A percentile compares a stretch with the other conserved stretches of the same genome.
These are phyloP conservation scores for Pristionchus exspectatus DNA, from an alignment of 2,888 invertebrate species.

Conservation along the genomic window DNA sequence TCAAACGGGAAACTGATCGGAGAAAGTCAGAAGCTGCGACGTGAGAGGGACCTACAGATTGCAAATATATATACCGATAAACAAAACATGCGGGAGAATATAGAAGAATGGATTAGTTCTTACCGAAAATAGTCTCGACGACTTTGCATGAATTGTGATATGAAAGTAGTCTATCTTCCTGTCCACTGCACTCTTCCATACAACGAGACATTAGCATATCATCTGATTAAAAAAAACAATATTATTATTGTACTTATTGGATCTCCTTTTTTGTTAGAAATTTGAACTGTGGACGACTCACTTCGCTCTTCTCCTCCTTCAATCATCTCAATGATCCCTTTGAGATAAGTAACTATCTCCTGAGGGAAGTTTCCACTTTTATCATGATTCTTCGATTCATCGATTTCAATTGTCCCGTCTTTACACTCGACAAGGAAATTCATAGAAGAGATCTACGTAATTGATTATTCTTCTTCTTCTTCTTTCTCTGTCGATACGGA, in stretches of 20 bases:
- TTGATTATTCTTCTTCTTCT: not conserved
- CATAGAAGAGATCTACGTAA: slow-evolving; percentile 28
- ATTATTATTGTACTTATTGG: not conserved
- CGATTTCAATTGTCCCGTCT: slow-evolving; percentile 42
- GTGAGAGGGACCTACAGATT: slow-evolving; percentile 56
- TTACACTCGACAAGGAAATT: slow-evolving; percentile 18
- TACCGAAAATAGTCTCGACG: slow-evolving; percentile 56
- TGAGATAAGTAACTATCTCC: slow-evolving; percentile 65
- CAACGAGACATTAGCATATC: slow-evolving; percentile 47
- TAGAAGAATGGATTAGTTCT: not conserved
- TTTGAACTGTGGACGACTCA: not conserved
- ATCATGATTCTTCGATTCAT: slow-evolving; percentile 52
- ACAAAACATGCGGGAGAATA: not conserved
- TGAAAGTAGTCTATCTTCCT: slow-evolving; percentile 62
- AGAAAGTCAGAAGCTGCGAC: slow-evolving; percentile 62
- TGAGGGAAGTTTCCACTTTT: slow-evolving; percentile 63
- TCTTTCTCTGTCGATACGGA: not conserved
- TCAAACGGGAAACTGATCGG: slow-evolving; percentile 59
- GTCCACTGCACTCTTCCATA: slow-evolving; percentile 63
- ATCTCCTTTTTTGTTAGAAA: not conserved
- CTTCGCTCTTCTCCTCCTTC: slow-evolving; percentile 59
- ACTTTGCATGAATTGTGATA: slow-evolving; percentile 65
- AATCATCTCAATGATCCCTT: slow-evolving; percentile 60
- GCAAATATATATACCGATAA: too few species aligned
- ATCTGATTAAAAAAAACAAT: slow-evolving; percentile 20